phyloP scores from a whole-genome alignment of 2,797 vertebrate genomes.

The Pampus argenteus region DNA sequence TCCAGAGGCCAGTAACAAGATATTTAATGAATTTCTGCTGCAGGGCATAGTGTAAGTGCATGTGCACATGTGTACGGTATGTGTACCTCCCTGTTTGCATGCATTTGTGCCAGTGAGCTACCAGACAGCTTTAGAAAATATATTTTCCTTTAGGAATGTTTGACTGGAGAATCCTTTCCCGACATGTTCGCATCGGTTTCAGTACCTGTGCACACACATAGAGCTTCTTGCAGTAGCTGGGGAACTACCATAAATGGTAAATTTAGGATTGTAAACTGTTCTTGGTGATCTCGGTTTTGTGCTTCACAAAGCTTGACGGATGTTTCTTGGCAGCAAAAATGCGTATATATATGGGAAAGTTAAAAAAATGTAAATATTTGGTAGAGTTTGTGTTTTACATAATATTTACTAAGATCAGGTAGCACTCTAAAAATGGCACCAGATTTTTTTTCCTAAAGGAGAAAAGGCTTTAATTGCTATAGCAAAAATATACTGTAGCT shows the following conservation, averaged over 20 bases:
- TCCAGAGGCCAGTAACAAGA: conserved; percentile 65
- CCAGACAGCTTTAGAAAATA: conserved; percentile 12
- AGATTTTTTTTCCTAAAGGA: conserved; percentile 31
- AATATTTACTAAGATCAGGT: neutral
- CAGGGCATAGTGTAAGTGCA: conserved; percentile 34
- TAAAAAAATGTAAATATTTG: conserved; percentile 20
- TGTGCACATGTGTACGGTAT: conserved; percentile 8
- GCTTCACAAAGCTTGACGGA: conserved; percentile 36
- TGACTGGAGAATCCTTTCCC: conserved; percentile 55
- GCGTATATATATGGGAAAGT: neutral
- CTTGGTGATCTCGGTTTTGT: conserved; percentile 45
- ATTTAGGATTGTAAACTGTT: conserved; percentile 57
- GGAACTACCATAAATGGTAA: conserved; percentile 75
- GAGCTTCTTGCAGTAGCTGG: conserved; percentile 42
- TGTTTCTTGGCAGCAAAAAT: conserved; percentile 41
- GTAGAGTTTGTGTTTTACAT: neutral
- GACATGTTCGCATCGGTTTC: conserved; percentile 52
- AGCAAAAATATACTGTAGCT: too few species aligned
- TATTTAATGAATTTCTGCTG: conserved; percentile 66
- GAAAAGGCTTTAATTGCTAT: conserved; percentile 9
- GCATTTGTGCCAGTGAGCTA: neutral
- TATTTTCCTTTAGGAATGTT: conserved; percentile 45
- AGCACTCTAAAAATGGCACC: conserved; percentile 14
- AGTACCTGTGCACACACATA: conserved; percentile 74
- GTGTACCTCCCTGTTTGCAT: conserved; percentile 32